Conservation (phyloP, 2,888 invertebrate genomes). For the Parelbella ahira region DNA sequence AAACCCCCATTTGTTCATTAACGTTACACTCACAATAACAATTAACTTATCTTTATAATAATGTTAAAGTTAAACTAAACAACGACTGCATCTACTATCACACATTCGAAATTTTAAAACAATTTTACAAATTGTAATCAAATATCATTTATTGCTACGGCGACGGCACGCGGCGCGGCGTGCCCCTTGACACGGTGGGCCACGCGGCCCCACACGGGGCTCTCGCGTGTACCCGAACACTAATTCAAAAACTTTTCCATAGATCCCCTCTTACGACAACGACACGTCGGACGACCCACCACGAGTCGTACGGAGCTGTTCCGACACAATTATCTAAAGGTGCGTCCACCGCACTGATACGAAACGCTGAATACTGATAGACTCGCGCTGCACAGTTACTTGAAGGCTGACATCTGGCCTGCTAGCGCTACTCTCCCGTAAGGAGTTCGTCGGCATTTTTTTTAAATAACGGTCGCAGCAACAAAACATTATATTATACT, state of each 20-base stretch:
- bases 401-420: too few relatives aligned
- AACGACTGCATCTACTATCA: constrained; percentile 82
- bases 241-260: too few relatives aligned
- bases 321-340: constrained; percentile 8
- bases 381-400: constrained; percentile 5
- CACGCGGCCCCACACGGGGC: constrained; percentile 11
- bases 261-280: too few relatives aligned
- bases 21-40: constrained; percentile 79
- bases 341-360: constrained; percentile 9
- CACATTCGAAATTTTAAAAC: constrained; percentile 81
- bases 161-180: constrained; percentile 52
- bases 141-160: constrained; percentile 79
- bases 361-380: constrained; percentile 22
- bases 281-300: constrained; percentile 3
- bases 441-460: too few relatives aligned
- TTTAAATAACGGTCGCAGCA: too few relatives aligned
- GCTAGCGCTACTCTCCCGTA: too few relatives aligned
- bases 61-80: constrained; percentile 76
- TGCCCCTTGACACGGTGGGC: constrained; percentile 2
- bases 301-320: constrained; percentile 6
- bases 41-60: constrained; percentile 66
- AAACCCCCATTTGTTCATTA: constrained; percentile 67
- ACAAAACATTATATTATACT: too few relatives aligned
- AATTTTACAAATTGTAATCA: constrained; percentile 78
- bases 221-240: constrained; percentile 7